phyloP scores from a whole-genome alignment of 2,113 vertebrate genomes.

The Eidolon helvum region DNA sequence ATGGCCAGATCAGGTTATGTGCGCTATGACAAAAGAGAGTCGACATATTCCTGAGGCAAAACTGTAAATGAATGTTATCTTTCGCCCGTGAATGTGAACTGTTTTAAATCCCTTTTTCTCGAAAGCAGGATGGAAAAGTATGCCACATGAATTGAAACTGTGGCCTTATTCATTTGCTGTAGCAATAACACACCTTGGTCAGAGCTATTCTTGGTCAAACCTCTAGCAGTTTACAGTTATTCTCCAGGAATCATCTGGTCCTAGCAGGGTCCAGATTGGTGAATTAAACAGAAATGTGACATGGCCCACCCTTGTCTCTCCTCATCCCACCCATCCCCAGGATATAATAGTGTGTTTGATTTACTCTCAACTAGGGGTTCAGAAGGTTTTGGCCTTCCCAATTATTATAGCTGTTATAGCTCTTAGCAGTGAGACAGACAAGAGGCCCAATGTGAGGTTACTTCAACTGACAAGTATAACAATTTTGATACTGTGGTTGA shows the following conservation, averaged over 20 bases:
- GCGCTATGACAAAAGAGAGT: neutral
- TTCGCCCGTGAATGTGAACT: neutral
- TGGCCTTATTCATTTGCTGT: neutral
- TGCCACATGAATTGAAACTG: neutral
- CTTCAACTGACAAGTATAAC: neutral
- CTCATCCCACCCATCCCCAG: neutral
- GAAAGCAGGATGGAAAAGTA: neutral
- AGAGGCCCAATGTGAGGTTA: neutral
- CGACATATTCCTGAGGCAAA: neutral
- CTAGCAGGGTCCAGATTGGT: neutral
- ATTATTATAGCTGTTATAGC: neutral
- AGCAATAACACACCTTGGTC: neutral
- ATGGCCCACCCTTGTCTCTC: neutral
- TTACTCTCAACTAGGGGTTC: neutral
- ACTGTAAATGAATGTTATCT: neutral
- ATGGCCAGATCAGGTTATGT: neutral
- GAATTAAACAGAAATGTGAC: neutral
- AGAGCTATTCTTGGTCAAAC: neutral
- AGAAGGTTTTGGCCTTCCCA: neutral
- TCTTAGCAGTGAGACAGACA: neutral
- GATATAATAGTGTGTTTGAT: neutral
- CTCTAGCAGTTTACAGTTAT: neutral
- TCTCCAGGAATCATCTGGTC: neutral
- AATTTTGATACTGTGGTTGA: neutral
- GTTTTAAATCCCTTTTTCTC: neutral